phyloP scores from a whole-genome alignment of 2,888 invertebrate genomes.

The Drosophila ustulata region DNA sequence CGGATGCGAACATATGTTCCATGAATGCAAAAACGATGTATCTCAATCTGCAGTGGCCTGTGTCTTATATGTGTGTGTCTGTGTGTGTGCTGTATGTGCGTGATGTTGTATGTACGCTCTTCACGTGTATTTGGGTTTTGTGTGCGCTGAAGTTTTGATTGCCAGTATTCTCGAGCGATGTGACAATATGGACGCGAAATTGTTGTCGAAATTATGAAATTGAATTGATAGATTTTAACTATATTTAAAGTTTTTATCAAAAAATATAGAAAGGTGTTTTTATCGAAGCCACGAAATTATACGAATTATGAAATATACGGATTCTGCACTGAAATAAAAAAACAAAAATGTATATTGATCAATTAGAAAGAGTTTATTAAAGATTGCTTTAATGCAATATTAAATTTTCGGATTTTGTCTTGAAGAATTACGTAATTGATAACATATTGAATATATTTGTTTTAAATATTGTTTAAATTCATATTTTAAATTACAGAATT shows the following conservation, averaged over 20 bases:
- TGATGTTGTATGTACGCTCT: background rate
- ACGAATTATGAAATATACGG: no score
- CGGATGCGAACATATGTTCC: slow-evolving; percentile 63
- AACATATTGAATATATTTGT: no score
- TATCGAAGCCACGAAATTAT: no score
- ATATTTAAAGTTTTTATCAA: slow-evolving; percentile 6
- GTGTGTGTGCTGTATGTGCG: slow-evolving; percentile 11
- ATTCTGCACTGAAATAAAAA: no score
- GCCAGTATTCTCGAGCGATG: slow-evolving; percentile 31
- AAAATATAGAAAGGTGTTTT: no score
- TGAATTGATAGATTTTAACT: background rate
- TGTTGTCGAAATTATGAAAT: slow-evolving; percentile 12
- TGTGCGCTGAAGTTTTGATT: slow-evolving; percentile 45
- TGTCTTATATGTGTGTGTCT: slow-evolving; percentile 9
- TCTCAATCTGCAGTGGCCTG: slow-evolving; percentile 41
- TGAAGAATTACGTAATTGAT: no score
- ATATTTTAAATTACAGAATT: no score
- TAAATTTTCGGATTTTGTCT: no score
- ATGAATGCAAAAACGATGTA: slow-evolving; percentile 72
- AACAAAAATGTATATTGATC: no score
- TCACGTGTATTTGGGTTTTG: slow-evolving; percentile 27
- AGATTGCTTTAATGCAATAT: no score
- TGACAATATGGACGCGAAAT: slow-evolving; percentile 39
- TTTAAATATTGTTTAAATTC: no score
- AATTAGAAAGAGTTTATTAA: no score